Evolutionary conservation across 2,113 vertebrate species (phyloP).

Genomic region (Dicaeum eximium): DNA sequence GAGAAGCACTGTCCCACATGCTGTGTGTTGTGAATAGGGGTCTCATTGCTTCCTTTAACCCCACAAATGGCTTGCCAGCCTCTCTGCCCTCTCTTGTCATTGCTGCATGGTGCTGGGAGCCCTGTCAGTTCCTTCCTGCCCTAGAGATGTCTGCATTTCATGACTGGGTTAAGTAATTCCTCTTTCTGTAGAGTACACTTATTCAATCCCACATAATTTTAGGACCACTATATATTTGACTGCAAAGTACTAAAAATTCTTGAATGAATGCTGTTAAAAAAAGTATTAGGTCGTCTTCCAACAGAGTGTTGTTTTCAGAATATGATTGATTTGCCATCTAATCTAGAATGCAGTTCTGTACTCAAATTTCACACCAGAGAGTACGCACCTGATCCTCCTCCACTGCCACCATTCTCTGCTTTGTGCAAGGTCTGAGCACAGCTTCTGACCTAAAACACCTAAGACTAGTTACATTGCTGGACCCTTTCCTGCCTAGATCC

Average conservation of each 20-base stretch:
- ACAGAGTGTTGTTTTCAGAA: not conserved
- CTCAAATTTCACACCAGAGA: not conserved
- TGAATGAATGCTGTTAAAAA: not conserved
- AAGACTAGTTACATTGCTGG: not conserved
- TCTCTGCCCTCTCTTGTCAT: not conserved
- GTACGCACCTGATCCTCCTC: not conserved
- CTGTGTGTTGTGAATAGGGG: not conserved
- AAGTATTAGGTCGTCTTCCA: not conserved
- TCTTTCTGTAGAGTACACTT: not conserved
- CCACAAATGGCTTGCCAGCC: not conserved
- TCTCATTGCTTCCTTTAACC: not conserved
- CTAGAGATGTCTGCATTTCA: not conserved
- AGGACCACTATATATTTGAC: not conserved
- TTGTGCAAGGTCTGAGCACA: not conserved
- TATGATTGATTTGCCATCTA: not conserved
- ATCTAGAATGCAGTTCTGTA: not conserved
- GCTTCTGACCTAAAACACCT: not conserved
- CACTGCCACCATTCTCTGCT: not conserved
- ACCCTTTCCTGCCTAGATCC: not conserved
- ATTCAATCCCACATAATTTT: not conserved
- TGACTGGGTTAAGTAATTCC: not conserved
- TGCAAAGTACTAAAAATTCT: not conserved
- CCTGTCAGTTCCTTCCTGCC: not conserved
- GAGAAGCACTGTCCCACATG: not conserved
- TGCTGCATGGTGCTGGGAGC: not conserved